phyloP scores from a whole-genome alignment of 1,140 invertebrate species.

The Bombyx mandarina region DNA sequence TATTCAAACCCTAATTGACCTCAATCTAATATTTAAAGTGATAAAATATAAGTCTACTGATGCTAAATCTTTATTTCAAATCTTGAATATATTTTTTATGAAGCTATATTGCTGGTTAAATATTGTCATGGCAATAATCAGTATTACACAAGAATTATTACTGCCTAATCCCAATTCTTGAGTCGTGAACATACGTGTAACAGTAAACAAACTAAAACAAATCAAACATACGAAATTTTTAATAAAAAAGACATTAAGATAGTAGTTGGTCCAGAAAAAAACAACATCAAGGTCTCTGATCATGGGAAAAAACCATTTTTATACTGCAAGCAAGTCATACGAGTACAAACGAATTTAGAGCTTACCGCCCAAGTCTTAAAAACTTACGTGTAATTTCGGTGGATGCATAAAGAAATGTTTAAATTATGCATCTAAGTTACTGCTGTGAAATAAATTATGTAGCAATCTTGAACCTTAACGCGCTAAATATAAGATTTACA shows the following conservation, averaged over 20 bases:
- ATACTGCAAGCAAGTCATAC: too few species aligned
- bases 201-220: not conserved
- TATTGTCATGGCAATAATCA: too few species aligned
- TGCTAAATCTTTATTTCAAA: too few species aligned
- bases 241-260: slow-evolving; percentile 55
- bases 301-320: slow-evolving; percentile 1
- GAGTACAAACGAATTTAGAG: not conserved
- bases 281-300: slow-evolving; percentile 11
- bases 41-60: too few species aligned
- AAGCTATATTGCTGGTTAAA: too few species aligned
- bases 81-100: too few species aligned
- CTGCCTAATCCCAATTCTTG: too few species aligned
- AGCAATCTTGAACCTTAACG: not conserved
- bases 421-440: not conserved
- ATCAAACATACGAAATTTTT: slow-evolving; percentile 2
- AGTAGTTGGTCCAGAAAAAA: slow-evolving; percentile 44
- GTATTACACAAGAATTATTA: too few species aligned
- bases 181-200: too few species aligned
- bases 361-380: not conserved
- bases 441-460: not conserved
- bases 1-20: too few species aligned
- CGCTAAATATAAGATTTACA: not conserved
- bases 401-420: not conserved
- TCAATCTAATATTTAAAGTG: too few species aligned
- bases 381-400: not conserved